Base-by-base conservation (phyloP, 2,888 invertebrate species). In the Pachydiplax longipennis region DNA sequence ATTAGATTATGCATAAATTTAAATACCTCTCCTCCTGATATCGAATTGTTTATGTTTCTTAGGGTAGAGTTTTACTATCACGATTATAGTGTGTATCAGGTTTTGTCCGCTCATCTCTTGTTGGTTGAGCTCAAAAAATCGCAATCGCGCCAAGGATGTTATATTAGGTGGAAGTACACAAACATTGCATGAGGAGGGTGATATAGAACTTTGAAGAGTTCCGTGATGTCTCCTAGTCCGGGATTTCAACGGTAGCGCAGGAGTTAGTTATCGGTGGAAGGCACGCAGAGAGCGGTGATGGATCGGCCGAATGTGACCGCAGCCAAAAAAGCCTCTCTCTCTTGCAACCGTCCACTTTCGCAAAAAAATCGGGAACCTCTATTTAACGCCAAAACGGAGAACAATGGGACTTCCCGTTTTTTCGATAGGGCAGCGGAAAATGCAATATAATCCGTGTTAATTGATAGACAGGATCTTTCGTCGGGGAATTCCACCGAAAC, bases 201-300 rank as follows among this genome's bases (percentile, higher is more conserved):
- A 31, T 12, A 40, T 2, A 61, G 61, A n/a, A 61, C 22, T 61
- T 18, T 61, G 61, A n/a, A 61, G 61, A n/a, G 65, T 8, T 37
- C 18, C 83, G 53, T 35, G 58, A 35, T 10, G 35, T 25, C 37
- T 37, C 48, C 58, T 83, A 58, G 83, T 53, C 37, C 6, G 35
- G 83, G 58, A 58, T 83, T 83, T 58, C 58, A 53, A 58, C 58
- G 58, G 35, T 12, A 61, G 58, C 58, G 58, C 58, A 61, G 37
- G 58, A 83, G 83, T 61, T 61, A 83, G 83, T 83, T 83, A 83
- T 83, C 83, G 83, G 83, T 61, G 53, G 83, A 83, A 25, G n/a
- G n/a, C n/a, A n/a, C 53, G 53, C 83, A 31, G 31, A 83, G 35
- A 83, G 58, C 83, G 83, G 53, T 83, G 83, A 83, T 61, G 83